These are phyloP conservation scores for Acholoe squamosa DNA, from an alignment of 2,888 invertebrate species.

Conservation along the genomic window DNA sequence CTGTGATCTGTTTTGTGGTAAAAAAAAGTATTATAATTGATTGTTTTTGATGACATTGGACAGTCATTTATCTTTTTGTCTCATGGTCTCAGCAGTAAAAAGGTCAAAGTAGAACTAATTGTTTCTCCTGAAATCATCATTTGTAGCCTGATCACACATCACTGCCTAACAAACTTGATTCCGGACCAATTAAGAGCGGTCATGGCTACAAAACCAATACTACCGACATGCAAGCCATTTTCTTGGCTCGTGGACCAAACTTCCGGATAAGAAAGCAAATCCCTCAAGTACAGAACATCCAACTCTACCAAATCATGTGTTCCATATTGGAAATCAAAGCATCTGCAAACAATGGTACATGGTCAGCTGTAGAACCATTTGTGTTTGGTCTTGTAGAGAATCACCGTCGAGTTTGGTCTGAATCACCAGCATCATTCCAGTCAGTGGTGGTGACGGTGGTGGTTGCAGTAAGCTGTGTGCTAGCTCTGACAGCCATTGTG, in stretches of 20 bases:
- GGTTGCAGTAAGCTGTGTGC: conserved; percentile 10
- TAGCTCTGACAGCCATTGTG: not conserved
- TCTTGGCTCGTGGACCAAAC: conserved; percentile 34
- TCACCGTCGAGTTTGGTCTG: not conserved
- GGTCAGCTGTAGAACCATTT: not conserved
- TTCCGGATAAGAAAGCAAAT: not conserved
- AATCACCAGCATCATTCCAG: not conserved
- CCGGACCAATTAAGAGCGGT: not conserved
- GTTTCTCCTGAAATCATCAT: too few species aligned
- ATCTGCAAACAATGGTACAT: not conserved
- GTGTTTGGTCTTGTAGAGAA: not conserved
- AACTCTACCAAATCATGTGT: conserved; percentile 57
- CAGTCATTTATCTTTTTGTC: too few species aligned
- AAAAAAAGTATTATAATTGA: too few species aligned
- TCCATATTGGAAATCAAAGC: not conserved
- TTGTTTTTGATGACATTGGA: too few species aligned
- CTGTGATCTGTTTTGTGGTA: too few species aligned
- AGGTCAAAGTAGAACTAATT: too few species aligned
- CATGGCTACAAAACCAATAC: conserved; percentile 14
- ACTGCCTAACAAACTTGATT: too few species aligned
- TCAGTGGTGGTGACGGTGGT: conserved; percentile 38
- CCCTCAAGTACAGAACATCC: not conserved
- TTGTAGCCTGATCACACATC: too few species aligned
- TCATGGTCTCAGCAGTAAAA: too few species aligned
- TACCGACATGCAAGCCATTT: conserved; percentile 6